Evolutionary conservation across 1,140 invertebrate species (phyloP).

Genomic region (Drosophila mojavensis): DNA sequence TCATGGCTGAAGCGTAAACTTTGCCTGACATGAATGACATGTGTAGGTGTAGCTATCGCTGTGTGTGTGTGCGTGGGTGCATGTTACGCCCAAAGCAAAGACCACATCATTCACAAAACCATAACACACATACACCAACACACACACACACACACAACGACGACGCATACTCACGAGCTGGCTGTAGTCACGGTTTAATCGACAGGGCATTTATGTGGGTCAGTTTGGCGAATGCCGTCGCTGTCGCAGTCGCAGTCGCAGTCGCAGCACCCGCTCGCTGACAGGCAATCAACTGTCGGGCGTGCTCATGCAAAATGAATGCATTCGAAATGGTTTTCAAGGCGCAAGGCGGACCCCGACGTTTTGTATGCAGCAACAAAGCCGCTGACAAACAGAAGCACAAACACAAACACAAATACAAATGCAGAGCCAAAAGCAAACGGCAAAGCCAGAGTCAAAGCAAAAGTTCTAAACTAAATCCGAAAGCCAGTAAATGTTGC

Average conservation of each 20-base stretch:
- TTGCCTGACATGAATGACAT: slow-evolving; percentile 60
- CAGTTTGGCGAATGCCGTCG: slow-evolving; percentile 48
- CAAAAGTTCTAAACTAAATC: no score
- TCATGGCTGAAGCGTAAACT: slow-evolving; percentile 52
- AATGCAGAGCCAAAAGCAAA: slow-evolving; percentile 18
- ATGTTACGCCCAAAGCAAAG: slow-evolving; percentile 32
- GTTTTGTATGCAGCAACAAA: slow-evolving; percentile 34
- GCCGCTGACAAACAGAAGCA: slow-evolving; percentile 21
- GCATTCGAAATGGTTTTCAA: slow-evolving; percentile 59
- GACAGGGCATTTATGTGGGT: slow-evolving; percentile 63
- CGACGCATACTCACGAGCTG: slow-evolving; percentile 40
- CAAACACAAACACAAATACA: slow-evolving; percentile 11
- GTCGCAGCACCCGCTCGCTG: slow-evolving; percentile 47
- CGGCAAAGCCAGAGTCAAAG: not conserved
- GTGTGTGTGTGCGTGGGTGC: slow-evolving; percentile 20
- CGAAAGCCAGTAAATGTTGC: slow-evolving; percentile 24
- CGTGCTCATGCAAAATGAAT: slow-evolving; percentile 55
- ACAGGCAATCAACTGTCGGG: slow-evolving; percentile 76
- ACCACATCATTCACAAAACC: slow-evolving; percentile 75
- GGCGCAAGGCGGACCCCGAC: slow-evolving; percentile 24
- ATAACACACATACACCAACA: slow-evolving; percentile 15
- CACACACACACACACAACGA: slow-evolving; percentile 21
- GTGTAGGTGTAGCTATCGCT: slow-evolving; percentile 25
- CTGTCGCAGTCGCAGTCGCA: slow-evolving; percentile 4
- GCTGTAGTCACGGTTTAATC: slow-evolving; percentile 42